Evolutionary conservation across 1,140 invertebrate genomes (phyloP).

Genomic region (Phthorimaea operculella): DNA sequence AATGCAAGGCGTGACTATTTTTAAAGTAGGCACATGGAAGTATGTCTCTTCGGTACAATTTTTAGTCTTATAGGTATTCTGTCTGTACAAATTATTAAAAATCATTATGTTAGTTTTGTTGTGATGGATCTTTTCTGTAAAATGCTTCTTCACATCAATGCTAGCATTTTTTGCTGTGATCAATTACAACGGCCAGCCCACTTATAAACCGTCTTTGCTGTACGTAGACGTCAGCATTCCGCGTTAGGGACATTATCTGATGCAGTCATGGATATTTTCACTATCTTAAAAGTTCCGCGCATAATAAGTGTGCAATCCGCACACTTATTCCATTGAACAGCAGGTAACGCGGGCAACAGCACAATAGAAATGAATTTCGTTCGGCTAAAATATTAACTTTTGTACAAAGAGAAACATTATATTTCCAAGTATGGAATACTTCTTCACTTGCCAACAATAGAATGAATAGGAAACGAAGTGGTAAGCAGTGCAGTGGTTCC

Average conservation of each 20-base stretch:
- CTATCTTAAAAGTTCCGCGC: constrained; percentile 40
- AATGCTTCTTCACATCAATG: background rate
- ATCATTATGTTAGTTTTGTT: background rate
- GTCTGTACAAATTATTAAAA: too few relatives aligned
- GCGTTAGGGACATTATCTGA: constrained; percentile 32
- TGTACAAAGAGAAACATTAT: constrained; percentile 61
- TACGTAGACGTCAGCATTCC: constrained; percentile 22
- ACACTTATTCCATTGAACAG: constrained; percentile 45
- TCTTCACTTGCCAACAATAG: constrained; percentile 64
- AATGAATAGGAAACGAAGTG: constrained; percentile 62
- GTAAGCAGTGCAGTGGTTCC: constrained; percentile 62
- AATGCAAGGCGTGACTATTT: background rate
- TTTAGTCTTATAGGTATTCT: too few relatives aligned
- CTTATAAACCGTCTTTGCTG: constrained; percentile 38
- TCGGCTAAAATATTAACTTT: constrained; percentile 66
- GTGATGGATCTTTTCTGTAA: background rate
- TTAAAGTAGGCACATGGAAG: background rate
- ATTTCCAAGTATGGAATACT: constrained; percentile 58
- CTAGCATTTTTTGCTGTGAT: constrained; percentile 37
- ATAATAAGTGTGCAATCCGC: constrained; percentile 54
- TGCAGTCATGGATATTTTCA: constrained; percentile 34
- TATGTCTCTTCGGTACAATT: too few relatives aligned
- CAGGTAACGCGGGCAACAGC: constrained; percentile 48
- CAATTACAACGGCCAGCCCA: constrained; percentile 57
- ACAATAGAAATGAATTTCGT: constrained; percentile 57